Evolutionary conservation across 2,888 invertebrate species (phyloP).

Genomic region (Acanthoscelides obtectus): DNA sequence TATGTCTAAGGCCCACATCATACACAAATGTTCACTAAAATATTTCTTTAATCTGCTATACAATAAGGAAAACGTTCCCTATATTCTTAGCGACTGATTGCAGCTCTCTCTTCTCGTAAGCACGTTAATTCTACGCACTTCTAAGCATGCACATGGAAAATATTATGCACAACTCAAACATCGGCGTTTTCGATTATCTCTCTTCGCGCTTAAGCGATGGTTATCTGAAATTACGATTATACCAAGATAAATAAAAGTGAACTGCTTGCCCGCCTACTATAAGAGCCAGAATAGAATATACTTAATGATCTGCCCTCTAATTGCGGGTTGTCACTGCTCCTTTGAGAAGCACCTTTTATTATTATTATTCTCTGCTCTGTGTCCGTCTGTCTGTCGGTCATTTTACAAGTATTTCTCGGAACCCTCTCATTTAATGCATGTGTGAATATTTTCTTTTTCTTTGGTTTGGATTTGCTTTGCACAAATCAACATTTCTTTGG

Average conservation of each 20-base stretch:
- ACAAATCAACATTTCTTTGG: neutral
- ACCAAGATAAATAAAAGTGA: neutral
- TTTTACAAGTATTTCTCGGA: neutral
- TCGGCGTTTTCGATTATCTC: neutral
- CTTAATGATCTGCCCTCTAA: constrained; percentile 38
- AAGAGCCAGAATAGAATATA: constrained; percentile 26
- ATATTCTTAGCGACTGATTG: neutral
- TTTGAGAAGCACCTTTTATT: constrained; percentile 22
- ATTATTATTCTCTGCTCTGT: neutral
- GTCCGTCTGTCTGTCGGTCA: neutral
- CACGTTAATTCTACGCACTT: neutral
- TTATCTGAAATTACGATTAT: neutral
- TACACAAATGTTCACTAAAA: too few species aligned
- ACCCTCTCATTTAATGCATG: neutral
- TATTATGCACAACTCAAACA: neutral
- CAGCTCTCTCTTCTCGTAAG: neutral
- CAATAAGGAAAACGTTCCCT: too few species aligned
- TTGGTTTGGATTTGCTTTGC: neutral
- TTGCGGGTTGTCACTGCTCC: constrained; percentile 41
- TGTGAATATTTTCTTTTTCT: neutral
- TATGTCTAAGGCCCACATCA: too few species aligned
- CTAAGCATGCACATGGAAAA: neutral
- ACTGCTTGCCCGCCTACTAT: constrained; percentile 24
- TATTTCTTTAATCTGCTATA: too few species aligned
- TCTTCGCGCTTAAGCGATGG: neutral